These are phyloP conservation scores for Sialis fuliginosa DNA, from an alignment of 2,888 invertebrate genomes.

Conservation along the genomic window DNA sequence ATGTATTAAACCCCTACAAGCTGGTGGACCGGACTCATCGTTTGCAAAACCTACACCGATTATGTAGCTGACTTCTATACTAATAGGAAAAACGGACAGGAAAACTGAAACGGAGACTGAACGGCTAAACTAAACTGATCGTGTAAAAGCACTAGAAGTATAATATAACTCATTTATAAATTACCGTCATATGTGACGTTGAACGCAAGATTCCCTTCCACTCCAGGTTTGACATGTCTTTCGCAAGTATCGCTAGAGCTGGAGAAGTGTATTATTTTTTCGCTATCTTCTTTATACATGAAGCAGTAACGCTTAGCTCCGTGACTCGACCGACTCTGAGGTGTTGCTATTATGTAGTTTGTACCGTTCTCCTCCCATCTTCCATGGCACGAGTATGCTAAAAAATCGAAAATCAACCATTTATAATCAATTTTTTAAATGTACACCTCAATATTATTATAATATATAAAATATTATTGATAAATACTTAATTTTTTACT, in stretches of 20 bases:
- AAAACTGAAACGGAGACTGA: neutral
- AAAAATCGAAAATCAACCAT: slow-evolving; percentile 11
- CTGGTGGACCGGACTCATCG: no score
- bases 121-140: neutral
- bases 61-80: neutral
- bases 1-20: no score
- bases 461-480: no score
- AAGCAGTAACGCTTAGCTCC: slow-evolving; percentile 57
- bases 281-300: slow-evolving; percentile 46
- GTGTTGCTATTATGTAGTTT: slow-evolving; percentile 69
- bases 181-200: slow-evolving; percentile 53
- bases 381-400: slow-evolving; percentile 81
- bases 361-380: slow-evolving; percentile 78
- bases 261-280: slow-evolving; percentile 32
- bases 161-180: slow-evolving; percentile 12
- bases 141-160: no score
- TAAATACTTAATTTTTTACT: no score
- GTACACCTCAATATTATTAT: neutral
- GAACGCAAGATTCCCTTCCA: slow-evolving; percentile 42
- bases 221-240: slow-evolving; percentile 31
- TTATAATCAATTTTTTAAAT: neutral
- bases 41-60: no score
- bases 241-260: slow-evolving; percentile 47
- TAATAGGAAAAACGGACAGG: neutral
- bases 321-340: slow-evolving; percentile 45